phyloP scores from a whole-genome alignment of 2,888 invertebrate genomes.

The Cactoblastis cactorum region DNA sequence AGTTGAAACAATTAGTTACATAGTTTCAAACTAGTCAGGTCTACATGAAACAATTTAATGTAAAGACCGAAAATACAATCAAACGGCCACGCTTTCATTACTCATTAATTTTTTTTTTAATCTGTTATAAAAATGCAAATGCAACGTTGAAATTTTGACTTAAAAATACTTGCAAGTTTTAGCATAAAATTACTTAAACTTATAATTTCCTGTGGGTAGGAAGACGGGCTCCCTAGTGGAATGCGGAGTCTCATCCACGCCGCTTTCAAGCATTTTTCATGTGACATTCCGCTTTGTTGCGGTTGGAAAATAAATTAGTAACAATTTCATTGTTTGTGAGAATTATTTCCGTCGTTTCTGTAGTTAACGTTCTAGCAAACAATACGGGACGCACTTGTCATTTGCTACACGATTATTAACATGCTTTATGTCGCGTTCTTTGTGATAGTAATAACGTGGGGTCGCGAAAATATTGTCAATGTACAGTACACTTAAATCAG shows the following conservation, averaged over 20 bases:
- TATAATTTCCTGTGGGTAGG: not conserved
- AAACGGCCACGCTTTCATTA: too few relatives aligned
- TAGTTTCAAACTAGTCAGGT: too few relatives aligned
- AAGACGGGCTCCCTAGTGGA: conserved; percentile 30
- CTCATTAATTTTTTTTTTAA: too few relatives aligned
- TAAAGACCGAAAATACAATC: too few relatives aligned
- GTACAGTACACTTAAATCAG: too few relatives aligned
- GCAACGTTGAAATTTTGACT: too few relatives aligned
- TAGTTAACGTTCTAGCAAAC: conserved; percentile 17
- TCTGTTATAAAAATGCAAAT: too few relatives aligned
- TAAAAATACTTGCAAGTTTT: too few relatives aligned
- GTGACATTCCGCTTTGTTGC: conserved; percentile 77
- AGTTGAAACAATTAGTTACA: too few relatives aligned
- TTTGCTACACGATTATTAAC: conserved; percentile 21
- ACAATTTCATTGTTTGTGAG: conserved; percentile 76
- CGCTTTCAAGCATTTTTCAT: conserved; percentile 69
- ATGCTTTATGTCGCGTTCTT: conserved; percentile 15
- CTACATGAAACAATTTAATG: too few relatives aligned
- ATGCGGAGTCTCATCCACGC: conserved; percentile 62
- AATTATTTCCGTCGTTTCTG: conserved; percentile 50
- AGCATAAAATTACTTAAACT: not conserved
- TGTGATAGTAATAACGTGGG: not conserved
- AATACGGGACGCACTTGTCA: conserved; percentile 19
- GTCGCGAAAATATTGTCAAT: not conserved
- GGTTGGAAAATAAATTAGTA: conserved; percentile 77